Percentiles rank a stretch among this genome's conserved stretches.
These are phyloP conservation scores for Aplysia californica DNA, from an alignment of 1,140 invertebrate genomes.

Conservation along the genomic window DNA sequence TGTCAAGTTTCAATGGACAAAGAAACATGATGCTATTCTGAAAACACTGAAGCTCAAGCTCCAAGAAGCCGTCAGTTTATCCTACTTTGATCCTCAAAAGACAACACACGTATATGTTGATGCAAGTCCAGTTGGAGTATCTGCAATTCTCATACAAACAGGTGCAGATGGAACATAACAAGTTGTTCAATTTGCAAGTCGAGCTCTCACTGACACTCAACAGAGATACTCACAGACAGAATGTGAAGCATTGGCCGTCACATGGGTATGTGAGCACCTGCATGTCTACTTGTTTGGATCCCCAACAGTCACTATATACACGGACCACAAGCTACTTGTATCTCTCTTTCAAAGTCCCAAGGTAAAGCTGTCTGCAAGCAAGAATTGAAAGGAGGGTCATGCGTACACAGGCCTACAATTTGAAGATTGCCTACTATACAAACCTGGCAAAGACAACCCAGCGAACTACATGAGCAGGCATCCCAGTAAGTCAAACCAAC, in stretches of 20 bases:
- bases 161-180: background rate
- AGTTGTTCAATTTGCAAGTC: conserved; percentile 32
- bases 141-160: conserved; percentile 32
- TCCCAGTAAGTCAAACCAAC: background rate
- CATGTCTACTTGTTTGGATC: conserved; percentile 63
- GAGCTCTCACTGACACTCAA: conserved; percentile 39
- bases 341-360: conserved; percentile 41
- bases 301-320: conserved; percentile 54
- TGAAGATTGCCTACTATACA: conserved; percentile 33
- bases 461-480: conserved; percentile 18
- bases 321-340: conserved; percentile 62
- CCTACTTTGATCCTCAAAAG: conserved; percentile 37
- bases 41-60: conserved; percentile 23
- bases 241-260: conserved; percentile 63
- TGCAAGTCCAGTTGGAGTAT: conserved; percentile 37
- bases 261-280: conserved; percentile 67
- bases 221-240: conserved; percentile 66
- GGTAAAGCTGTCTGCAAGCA: conserved; percentile 21
- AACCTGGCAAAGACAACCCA: conserved; percentile 22
- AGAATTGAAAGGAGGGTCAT: conserved; percentile 44
- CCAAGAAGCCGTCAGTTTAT: conserved; percentile 32
- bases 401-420: conserved; percentile 36
- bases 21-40: conserved; percentile 29
- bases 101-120: conserved; percentile 31
- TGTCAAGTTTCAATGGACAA: conserved; percentile 24